Evolutionary conservation across 2,888 invertebrate genomes (phyloP).

Genomic region (Pollenia labialis): DNA sequence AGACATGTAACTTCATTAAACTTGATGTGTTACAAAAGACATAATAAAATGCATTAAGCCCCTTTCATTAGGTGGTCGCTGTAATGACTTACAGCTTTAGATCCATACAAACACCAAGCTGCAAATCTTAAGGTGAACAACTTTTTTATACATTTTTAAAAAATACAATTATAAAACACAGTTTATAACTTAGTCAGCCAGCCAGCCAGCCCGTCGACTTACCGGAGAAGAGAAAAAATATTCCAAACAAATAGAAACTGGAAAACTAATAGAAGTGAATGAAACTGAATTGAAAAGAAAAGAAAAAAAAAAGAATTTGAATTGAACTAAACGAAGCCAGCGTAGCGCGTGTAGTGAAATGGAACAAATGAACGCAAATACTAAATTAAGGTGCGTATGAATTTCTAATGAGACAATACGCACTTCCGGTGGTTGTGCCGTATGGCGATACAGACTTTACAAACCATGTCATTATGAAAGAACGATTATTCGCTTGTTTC

Average conservation of each 20-base stretch:
- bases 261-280: conserved; percentile 1
- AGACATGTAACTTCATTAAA: background rate
- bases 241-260: conserved; percentile 33
- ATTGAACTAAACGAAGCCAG: conserved; percentile 28
- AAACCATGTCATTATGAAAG: conserved; percentile 76
- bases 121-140: conserved; percentile 44
- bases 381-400: conserved; percentile 81
- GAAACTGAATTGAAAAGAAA: conserved; percentile 10
- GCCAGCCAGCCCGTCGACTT: conserved; percentile 4
- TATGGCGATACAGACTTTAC: conserved; percentile 73
- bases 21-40: background rate
- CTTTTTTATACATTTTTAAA: background rate
- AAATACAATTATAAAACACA: background rate
- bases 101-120: conserved; percentile 28
- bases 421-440: conserved; percentile 77
- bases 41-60: no score
- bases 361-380: conserved; percentile 71
- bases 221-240: conserved; percentile 17
- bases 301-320: conserved; percentile 4
- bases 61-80: background rate
- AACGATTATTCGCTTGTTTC: conserved; percentile 25
- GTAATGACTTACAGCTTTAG: background rate
- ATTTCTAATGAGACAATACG: conserved; percentile 82
- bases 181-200: conserved; percentile 2
- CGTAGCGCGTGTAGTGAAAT: conserved; percentile 64